Evolutionary conservation across 1,140 invertebrate genomes (phyloP), one percentile per base, ranked within the genome.

Genomic region (Drosophila funebris): DNA sequence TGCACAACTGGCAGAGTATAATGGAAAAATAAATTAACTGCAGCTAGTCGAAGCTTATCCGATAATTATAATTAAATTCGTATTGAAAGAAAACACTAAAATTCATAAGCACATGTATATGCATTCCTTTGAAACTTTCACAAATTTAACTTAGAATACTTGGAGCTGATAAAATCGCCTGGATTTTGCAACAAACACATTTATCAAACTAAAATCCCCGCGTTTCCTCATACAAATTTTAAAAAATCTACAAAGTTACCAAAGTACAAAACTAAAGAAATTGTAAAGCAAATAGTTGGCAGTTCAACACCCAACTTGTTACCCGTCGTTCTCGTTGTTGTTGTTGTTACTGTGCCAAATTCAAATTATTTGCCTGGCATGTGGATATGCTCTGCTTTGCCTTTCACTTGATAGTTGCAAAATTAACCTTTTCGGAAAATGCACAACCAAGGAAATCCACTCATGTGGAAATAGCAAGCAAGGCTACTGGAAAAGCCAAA

Each of bases 401-500:
- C 43, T 48, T 75, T 87, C 62, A 85, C 82, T 81, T 87, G 73
- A 75, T 78, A 81, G 64, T 73, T 78, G 75, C 37, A 78, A 82
- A 87, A 87, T 87, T 88, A 87, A 87, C 83, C 82, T 76, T 87
- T 88, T 63, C 43, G 56, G 56, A 60, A 84, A 72, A 82, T 78
- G 79, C 71, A 57, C 66, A 71, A 52, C 52, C 43, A 87, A 72
- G 57, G 68, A 73, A 53, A 52, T 36, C 74, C 71, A 57, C 63
- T 81, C 73, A 74, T 64, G 66, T 58, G 81, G 46, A 77, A 87
- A 83, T 24, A 48, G 52, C 33, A 9, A n/a, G 27, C 33, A 63
- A 43, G 48, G 67, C 44, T 33, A 41, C n/a, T 24, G 41, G 50
- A 37, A 44, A 57, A 52, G 27, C 29, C 24, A 68, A 43, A 27